Conservation (phyloP, 2,113 vertebrate genomes). For the Salvelinus fontinalis region DNA sequence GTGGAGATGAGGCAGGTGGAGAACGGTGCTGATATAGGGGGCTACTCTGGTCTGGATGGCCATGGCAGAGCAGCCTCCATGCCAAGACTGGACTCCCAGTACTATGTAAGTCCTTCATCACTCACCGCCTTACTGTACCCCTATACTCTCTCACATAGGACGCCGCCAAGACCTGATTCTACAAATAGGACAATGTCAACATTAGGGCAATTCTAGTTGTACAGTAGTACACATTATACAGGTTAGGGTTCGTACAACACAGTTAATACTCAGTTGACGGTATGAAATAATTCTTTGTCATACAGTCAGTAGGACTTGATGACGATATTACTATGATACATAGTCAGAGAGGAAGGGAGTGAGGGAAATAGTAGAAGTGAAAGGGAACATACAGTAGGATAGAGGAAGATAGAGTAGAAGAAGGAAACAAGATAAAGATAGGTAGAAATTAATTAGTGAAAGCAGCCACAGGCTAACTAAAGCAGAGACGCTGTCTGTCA, state of each 20-base stretch:
- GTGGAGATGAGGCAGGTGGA: slow-evolving; percentile 85
- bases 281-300: too few relatives aligned
- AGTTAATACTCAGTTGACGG: too few relatives aligned
- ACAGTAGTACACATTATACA: too few relatives aligned
- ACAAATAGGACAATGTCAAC: too few relatives aligned
- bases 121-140: not conserved
- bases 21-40: slow-evolving; percentile 75
- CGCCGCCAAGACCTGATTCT: too few relatives aligned
- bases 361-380: not conserved
- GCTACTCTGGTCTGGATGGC: slow-evolving; percentile 82
- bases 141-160: too few relatives aligned
- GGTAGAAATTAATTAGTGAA: slow-evolving; percentile 6
- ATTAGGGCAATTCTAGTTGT: too few relatives aligned
- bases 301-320: not conserved
- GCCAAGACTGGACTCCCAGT: slow-evolving; percentile 89
- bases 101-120: slow-evolving; percentile 79
- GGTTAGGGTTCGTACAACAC: too few relatives aligned
- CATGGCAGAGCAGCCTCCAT: slow-evolving; percentile 91
- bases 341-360: not conserved
- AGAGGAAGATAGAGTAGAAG: slow-evolving; percentile 14
- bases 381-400: not conserved
- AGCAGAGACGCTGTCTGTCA: slow-evolving; percentile 33
- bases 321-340: not conserved
- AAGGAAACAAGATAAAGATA: slow-evolving; percentile 11
- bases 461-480: slow-evolving; percentile 28